Percentiles rank a stretch among this genome's conserved stretches.
Evolutionary conservation across 2,888 invertebrate species (phyloP).

Genomic region (Formica aserva): DNA sequence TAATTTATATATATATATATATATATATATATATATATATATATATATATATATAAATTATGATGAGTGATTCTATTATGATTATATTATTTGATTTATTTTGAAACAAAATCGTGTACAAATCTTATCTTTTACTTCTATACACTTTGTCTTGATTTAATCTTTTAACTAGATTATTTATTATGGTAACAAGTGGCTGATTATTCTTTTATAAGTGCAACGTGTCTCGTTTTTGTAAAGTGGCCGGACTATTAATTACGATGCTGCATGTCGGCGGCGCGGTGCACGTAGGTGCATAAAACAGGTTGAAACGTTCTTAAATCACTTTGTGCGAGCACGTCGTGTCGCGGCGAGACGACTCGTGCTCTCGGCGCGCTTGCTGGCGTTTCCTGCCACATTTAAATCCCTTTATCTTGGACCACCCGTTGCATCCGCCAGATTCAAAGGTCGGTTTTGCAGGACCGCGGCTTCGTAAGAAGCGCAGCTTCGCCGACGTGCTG

Average conservation of each 20-base stretch:
- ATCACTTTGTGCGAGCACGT: conserved; percentile 48
- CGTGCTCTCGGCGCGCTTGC: conserved; percentile 5
- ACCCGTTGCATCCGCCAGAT: conserved; percentile 71
- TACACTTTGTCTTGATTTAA: background rate
- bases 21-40: no score
- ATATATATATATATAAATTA: background rate
- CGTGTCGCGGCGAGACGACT: conserved; percentile 38
- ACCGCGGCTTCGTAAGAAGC: conserved; percentile 75
- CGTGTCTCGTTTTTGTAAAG: conserved; percentile 35
- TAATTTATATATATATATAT: no score
- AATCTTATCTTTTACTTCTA: background rate
- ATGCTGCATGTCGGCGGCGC: conserved; percentile 29
- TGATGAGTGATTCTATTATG: background rate
- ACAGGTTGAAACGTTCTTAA: conserved; percentile 51
- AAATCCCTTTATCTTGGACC: conserved; percentile 45
- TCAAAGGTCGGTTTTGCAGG: conserved; percentile 71
- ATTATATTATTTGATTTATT: background rate
- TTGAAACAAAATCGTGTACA: background rate
- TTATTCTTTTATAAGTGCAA: conserved; percentile 46
- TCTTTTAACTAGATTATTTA: conserved; percentile 16
- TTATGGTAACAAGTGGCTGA: conserved; percentile 45
- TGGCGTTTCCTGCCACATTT: conserved; percentile 38
- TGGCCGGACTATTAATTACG: conserved; percentile 43
- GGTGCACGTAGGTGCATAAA: conserved; percentile 49
- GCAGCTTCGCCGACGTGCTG: conserved; percentile 70